Conservation (phyloP, 2,888 invertebrate genomes). For the Silvanus unidentatus region DNA sequence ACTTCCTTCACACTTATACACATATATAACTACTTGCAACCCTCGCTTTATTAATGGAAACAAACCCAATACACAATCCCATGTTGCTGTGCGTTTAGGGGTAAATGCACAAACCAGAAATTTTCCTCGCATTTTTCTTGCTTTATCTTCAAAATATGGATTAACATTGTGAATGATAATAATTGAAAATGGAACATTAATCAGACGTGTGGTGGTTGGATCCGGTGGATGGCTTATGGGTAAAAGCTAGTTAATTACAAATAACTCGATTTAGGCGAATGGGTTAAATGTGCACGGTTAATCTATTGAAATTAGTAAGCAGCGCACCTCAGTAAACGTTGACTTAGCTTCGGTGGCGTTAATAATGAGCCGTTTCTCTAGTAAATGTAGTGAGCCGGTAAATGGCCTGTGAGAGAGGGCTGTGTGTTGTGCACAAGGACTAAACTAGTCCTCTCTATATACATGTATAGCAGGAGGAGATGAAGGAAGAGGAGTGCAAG, state of each 20-base stretch:
- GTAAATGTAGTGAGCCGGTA: constrained; percentile 47
- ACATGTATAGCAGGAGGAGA: constrained; percentile 17
- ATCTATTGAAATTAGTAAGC: constrained; percentile 50
- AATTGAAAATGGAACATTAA: constrained; percentile 33
- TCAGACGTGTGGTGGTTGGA: constrained; percentile 25
- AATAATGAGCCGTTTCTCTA: constrained; percentile 40
- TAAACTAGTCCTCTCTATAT: too few species aligned
- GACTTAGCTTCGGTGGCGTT: constrained; percentile 43
- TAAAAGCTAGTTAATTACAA: constrained; percentile 47
- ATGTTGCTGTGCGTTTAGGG: too few species aligned
- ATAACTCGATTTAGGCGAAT: constrained; percentile 49
- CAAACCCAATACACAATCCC: too few species aligned
- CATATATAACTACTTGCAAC: too few species aligned
- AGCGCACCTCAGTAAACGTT: constrained; percentile 46
- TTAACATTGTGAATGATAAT: constrained; percentile 15
- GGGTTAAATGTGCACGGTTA: constrained; percentile 47
- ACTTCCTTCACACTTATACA: too few species aligned
- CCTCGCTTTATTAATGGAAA: too few species aligned
- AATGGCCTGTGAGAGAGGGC: constrained; percentile 42
- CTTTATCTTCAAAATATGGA: too few species aligned
- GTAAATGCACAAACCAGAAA: too few species aligned
- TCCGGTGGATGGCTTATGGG: constrained; percentile 25
- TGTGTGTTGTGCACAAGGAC: too few species aligned
- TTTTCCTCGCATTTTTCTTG: too few species aligned
- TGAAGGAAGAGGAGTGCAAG: constrained; percentile 2